Percentiles rank a stretch among this genome's conserved stretches.
Conservation (phyloP, 2,797 vertebrate genomes). For the Coreius guichenoti region DNA sequence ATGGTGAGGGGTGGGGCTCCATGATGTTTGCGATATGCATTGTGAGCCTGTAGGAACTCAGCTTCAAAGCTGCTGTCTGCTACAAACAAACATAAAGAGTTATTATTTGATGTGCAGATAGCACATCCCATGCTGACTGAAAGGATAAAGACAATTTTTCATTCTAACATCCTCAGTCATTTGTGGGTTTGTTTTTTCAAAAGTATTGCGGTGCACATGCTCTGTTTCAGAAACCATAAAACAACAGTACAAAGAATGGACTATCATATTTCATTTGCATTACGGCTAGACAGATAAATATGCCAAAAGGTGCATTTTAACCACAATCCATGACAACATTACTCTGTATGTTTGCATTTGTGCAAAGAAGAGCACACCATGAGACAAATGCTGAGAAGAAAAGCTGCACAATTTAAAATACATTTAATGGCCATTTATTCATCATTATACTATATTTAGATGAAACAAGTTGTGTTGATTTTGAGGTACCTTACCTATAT, state of each 20-base stretch:
- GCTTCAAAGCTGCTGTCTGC: conserved; percentile 67
- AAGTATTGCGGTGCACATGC: neutral
- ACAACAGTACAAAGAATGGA: neutral
- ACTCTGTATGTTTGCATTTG: neutral
- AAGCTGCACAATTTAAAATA: neutral
- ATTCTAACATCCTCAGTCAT: neutral
- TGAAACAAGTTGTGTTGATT: neutral
- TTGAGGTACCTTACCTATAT: neutral
- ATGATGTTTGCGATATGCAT: conserved; percentile 69
- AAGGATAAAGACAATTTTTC: neutral
- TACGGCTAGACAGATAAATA: neutral
- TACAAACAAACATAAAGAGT: conserved; percentile 6
- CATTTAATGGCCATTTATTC: neutral
- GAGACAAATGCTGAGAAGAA: neutral
- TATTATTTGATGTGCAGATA: conserved; percentile 8
- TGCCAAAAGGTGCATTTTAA: neutral
- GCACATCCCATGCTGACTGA: neutral
- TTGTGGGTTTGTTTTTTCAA: neutral
- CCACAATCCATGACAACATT: neutral
- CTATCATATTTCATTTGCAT: conserved; percentile 2
- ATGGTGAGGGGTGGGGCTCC: conserved; percentile 57
- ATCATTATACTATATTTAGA: neutral
- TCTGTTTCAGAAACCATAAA: neutral
- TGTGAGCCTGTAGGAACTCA: conserved; percentile 75
- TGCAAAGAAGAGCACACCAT: neutral